phyloP scores from a whole-genome alignment of 2,888 invertebrate species.

The Serrognathus titanus region DNA sequence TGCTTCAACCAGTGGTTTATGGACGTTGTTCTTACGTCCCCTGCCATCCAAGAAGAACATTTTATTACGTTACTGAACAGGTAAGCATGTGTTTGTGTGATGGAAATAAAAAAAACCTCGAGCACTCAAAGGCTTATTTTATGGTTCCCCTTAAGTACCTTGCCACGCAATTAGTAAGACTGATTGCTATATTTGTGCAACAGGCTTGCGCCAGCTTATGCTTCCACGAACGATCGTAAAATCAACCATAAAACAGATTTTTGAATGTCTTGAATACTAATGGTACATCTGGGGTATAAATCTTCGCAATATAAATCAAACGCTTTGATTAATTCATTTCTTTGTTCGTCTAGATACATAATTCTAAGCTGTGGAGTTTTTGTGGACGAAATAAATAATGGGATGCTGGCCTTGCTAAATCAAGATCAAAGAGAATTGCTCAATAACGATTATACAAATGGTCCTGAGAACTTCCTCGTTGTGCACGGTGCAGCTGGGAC shows the following conservation, averaged over 20 bases:
- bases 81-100: slow-evolving; percentile 23
- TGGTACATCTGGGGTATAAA: not conserved
- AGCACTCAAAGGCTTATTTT: not conserved
- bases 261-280: not conserved
- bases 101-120: not conserved
- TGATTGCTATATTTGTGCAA: slow-evolving; percentile 4
- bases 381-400: slow-evolving; percentile 41
- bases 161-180: not conserved
- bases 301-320: not conserved
- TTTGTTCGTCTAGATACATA: slow-evolving; percentile 35
- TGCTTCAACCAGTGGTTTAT: slow-evolving; percentile 39
- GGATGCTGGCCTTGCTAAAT: slow-evolving; percentile 41
- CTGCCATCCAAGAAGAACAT: slow-evolving; percentile 23
- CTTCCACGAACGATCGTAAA: not conserved
- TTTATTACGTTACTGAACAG: slow-evolving; percentile 38
- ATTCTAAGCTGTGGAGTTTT: slow-evolving; percentile 44
- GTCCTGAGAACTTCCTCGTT: slow-evolving; percentile 33
- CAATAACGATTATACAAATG: slow-evolving; percentile 28
- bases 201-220: not conserved
- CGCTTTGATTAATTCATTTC: not conserved
- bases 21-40: slow-evolving; percentile 28
- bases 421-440: slow-evolving; percentile 41
- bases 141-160: not conserved
- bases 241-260: too few relatives aligned
- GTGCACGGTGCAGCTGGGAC: slow-evolving; percentile 47